Evolutionary conservation across 1,140 invertebrate species (phyloP), one percentile per base, ranked within the genome.

Genomic region (Elysia chlorotica): DNA sequence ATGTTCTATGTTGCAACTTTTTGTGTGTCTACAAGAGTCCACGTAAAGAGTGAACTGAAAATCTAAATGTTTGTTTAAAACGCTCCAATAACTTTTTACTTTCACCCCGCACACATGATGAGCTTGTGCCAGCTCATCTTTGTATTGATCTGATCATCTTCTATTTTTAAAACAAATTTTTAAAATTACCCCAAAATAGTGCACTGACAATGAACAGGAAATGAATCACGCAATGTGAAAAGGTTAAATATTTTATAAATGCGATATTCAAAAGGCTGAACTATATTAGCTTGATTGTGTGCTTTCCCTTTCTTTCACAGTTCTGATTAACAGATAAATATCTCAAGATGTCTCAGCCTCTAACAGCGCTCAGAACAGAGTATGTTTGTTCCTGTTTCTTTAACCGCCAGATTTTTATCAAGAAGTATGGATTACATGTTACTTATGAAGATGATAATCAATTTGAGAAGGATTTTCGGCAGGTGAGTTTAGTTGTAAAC

Each of bases 381-480:
- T 67, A 54, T 33, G 56, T 67, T 28, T 67, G 65, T 33, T 4
- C 38, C 1, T 67, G 65, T 33, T 67, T 53, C 56, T 67, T 67
- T 19, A 67, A 48, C 10, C 38, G 36, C 3, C 53, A 67, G 53
- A 67, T 67, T 28, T 67, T 67, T 37, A 41, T 67, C 4, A 67
- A 67, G 28, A 67, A 67, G 25, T 67, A 31, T 54, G 56, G 36
- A 30, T 54, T 54, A 21, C 65, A 67, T 67, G 48, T 54, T 19
- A 33, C 10, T 4, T 67, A 48, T 67, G 48, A 53, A 53, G 56
- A 54, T 67, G 65, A 67, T n/a, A 37, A 53, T 2, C 65, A 67
- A 33, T 67, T 67, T 54, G 41, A 67, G 41, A 38, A 67, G 17
- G 65, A 67, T n/a, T 67, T 48, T 36, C 53, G 65, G 36, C 48